Conservation (phyloP, 2,797 vertebrate genomes). For the Moxostoma hubbsi region DNA sequence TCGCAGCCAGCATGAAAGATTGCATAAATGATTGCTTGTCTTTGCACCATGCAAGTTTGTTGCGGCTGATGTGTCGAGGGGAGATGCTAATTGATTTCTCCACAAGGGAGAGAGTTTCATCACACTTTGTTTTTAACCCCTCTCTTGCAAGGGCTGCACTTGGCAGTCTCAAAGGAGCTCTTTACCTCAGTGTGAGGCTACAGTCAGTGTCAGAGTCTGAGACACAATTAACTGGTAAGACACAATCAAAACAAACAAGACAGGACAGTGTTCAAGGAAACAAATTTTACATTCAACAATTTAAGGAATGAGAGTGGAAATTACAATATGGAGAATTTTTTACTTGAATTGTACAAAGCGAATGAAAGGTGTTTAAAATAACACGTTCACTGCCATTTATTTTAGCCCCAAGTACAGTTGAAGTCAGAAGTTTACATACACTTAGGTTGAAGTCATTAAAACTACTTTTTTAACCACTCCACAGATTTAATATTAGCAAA, state of each 20-base stretch:
- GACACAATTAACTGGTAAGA: conserved; percentile 5
- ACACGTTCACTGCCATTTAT: background rate
- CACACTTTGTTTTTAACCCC: conserved; percentile 80
- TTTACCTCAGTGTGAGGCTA: conserved; percentile 15
- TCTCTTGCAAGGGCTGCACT: conserved; percentile 71
- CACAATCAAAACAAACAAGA: conserved; percentile 1
- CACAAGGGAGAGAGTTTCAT: conserved; percentile 78
- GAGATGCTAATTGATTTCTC: conserved; percentile 78
- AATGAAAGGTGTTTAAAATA: background rate
- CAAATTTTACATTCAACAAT: background rate
- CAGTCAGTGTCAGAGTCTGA: background rate
- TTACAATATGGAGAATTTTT: background rate
- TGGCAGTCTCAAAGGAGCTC: conserved; percentile 61
- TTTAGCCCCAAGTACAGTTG: background rate
- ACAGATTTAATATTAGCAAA: no score
- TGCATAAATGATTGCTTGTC: conserved; percentile 68
- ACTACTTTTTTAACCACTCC: no score
- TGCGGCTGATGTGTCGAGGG: conserved; percentile 47
- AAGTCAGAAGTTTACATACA: no score
- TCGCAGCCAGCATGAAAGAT: conserved; percentile 17
- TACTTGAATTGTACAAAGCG: background rate
- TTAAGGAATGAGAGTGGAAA: background rate
- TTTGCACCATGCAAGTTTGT: conserved; percentile 66
- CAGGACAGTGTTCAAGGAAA: background rate
- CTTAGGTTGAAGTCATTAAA: no score